Percentiles rank a stretch among this genome's conserved stretches.
These are phyloP conservation scores for Desoria tigrina DNA, from an alignment of 2,888 invertebrate genomes.

Conservation along the genomic window DNA sequence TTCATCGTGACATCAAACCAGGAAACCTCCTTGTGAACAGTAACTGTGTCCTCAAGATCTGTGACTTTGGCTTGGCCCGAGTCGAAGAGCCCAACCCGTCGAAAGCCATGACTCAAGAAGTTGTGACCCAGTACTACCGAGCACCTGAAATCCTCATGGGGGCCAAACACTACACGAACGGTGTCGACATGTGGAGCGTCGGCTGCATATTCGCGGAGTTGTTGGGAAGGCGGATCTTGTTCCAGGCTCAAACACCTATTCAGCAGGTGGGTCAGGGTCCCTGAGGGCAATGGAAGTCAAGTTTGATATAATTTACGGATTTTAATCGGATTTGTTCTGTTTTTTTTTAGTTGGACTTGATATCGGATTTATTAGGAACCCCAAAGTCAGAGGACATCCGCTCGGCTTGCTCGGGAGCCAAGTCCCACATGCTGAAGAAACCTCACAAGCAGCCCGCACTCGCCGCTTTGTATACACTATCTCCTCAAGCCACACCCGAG, in stretches of 20 bases:
- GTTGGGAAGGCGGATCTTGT: constrained; percentile 89
- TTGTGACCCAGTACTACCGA: constrained; percentile 98
- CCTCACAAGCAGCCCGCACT: constrained; percentile 86
- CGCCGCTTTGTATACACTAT: constrained; percentile 86
- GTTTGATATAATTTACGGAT: neutral
- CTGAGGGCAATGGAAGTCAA: neutral
- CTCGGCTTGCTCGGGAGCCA: constrained; percentile 93
- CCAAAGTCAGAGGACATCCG: constrained; percentile 94
- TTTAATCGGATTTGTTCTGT: neutral
- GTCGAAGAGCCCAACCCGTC: constrained; percentile 86
- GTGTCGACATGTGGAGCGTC: constrained; percentile 98
- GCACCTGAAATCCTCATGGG: constrained; percentile 99
- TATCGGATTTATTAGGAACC: constrained; percentile 95
- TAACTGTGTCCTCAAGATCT: constrained; percentile 99
- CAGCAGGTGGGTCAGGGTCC: constrained; percentile 70
- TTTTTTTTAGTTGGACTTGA: constrained; percentile 79
- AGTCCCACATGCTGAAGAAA: constrained; percentile 83
- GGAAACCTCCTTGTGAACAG: constrained; percentile 98
- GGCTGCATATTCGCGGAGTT: constrained; percentile 99
- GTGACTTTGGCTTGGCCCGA: constrained; percentile 97
- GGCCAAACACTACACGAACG: constrained; percentile 91
- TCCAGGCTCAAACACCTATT: constrained; percentile 97
- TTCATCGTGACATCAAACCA: constrained; percentile 98
- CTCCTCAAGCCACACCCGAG: constrained; percentile 92
- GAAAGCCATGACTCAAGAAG: constrained; percentile 98